Conservation (phyloP, 2,797 vertebrate genomes). For the Amphiprion clarkii region DNA sequence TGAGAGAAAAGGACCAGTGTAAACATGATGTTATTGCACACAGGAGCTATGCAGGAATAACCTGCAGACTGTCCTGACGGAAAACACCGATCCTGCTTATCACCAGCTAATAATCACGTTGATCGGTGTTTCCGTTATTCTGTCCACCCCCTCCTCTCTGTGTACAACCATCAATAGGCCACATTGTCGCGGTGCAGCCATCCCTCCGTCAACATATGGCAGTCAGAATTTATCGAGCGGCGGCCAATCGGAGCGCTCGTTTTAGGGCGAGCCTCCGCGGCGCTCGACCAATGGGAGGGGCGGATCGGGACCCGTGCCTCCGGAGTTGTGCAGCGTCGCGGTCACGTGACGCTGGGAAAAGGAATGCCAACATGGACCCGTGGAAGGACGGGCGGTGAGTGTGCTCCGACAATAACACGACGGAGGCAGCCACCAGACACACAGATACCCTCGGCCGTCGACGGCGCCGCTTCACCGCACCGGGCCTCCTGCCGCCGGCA, state of each 20-base stretch:
- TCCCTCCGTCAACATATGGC: slow-evolving; percentile 71
- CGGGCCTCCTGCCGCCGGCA: not conserved
- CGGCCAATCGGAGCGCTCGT: slow-evolving; percentile 75
- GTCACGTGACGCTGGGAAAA: slow-evolving; percentile 85
- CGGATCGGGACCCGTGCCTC: slow-evolving; percentile 81
- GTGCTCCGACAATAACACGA: slow-evolving; percentile 76
- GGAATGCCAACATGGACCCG: slow-evolving; percentile 88
- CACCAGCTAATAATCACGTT: not conserved
- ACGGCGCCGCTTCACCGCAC: slow-evolving; percentile 15
- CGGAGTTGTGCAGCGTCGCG: slow-evolving; percentile 75
- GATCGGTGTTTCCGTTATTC: not conserved
- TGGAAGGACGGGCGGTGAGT: slow-evolving; percentile 82
- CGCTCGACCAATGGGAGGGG: slow-evolving; percentile 72
- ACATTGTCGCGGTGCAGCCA: slow-evolving; percentile 9
- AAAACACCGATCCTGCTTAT: too few relatives aligned
- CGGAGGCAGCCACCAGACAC: slow-evolving; percentile 24
- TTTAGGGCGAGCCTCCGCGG: slow-evolving; percentile 85
- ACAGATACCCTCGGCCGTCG: slow-evolving; percentile 7
- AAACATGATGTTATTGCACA: too few relatives aligned
- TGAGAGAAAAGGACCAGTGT: too few relatives aligned
- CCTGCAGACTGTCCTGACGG: too few relatives aligned
- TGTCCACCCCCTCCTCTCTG: not conserved
- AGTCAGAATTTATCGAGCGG: slow-evolving; percentile 60
- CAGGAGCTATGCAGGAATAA: too few relatives aligned
- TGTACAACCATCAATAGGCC: slow-evolving; percentile 19